Base-by-base conservation (phyloP, 2,113 vertebrate species). In the Catharus bicknelli region DNA sequence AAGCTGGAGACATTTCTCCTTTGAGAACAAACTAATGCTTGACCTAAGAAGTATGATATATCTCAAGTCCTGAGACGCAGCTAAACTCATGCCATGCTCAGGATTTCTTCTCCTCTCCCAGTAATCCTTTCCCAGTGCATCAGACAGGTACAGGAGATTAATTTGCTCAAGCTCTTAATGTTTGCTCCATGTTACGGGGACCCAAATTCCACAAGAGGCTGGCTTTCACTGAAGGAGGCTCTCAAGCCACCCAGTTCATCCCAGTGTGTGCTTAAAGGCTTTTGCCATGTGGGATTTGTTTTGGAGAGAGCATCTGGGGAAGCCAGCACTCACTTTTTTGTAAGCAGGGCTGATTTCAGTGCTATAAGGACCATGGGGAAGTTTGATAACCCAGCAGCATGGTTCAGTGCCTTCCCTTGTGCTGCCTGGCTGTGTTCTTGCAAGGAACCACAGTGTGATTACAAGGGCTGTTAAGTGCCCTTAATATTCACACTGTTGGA, bases 401-500 rank as follows among this genome's bases (percentile, higher is more conserved):
- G 92, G 48, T 90, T 93, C 87, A 89, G 67, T 85, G 86, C 92
- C 73, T 88, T 80, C 30, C 30, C 57, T 51, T 1, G 23, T 42
- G 90, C 90, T 70, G 63, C 63, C 89, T 93, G 94, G 70, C 93
- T 85, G 72, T 63, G 70, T 59, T 91, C 82, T 73, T 87, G 68
- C 81, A 83, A 66, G 93, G 86, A 95, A 27, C 78, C 93, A 81
- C 88, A 67, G 86, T 21, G 29, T 68, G 92, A 94, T 95, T 95
- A 95, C 88, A 86, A 95, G 95, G 93, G 88, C 95, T 79, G 85
- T 97, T 95, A 95, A 97, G 94, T 66, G 45, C 81, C 90, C 67
- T 72, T 92, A 95, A 95, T 97, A 82, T 95, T 90, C 90, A 70
- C 40, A 7, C 90, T 93, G 95, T 59, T 92, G 84, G 83, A 80